phyloP scores from a whole-genome alignment of 2,113 vertebrate species.

The Caranx melampygus region DNA sequence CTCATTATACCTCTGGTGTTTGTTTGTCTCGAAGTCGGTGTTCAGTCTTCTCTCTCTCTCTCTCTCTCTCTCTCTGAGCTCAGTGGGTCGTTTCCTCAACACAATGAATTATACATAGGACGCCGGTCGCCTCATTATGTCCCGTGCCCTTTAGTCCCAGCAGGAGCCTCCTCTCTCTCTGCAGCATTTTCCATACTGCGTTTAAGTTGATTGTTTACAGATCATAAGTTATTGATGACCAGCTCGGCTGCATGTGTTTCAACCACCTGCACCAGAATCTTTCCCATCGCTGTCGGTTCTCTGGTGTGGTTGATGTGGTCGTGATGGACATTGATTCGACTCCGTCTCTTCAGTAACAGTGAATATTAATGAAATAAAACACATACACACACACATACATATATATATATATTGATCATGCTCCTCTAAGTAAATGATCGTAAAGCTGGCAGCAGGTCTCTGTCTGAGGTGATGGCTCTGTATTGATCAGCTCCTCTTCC shows the following conservation, averaged over 20 bases:
- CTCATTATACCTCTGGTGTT: conserved; percentile 31
- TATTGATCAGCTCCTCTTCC: neutral
- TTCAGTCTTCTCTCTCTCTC: neutral
- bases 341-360: neutral
- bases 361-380: neutral
- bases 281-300: too few relatives aligned
- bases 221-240: conserved; percentile 1
- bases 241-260: neutral
- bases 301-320: neutral
- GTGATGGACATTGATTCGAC: neutral
- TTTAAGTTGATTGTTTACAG: neutral
- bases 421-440: neutral
- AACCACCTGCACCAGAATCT: too few relatives aligned
- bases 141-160: conserved; percentile 15
- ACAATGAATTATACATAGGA: conserved; percentile 45
- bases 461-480: neutral
- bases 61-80: neutral
- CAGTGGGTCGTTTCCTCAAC: conserved; percentile 1
- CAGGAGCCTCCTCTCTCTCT: neutral
- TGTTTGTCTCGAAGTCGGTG: conserved; percentile 12
- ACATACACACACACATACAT: neutral
- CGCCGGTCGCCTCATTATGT: conserved; percentile 34
- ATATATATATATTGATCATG: neutral
- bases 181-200: neutral
- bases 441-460: conserved; percentile 8